Evolutionary conservation across 1,140 invertebrate species (phyloP), one percentile per base, ranked within the genome.

Genomic region (Pogonomyrmex barbatus): DNA sequence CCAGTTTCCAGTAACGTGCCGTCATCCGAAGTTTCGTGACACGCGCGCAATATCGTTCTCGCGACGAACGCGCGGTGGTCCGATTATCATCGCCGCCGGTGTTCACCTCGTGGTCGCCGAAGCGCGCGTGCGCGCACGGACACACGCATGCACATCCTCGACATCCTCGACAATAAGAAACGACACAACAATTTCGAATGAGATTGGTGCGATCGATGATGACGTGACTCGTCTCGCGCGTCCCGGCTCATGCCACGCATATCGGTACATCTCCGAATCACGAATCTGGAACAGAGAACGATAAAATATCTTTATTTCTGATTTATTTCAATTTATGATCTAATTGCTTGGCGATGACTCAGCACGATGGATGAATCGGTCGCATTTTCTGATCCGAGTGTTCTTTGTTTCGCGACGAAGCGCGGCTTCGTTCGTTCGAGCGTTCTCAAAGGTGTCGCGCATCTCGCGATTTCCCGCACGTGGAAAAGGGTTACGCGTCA

Each of bases 1-100:
- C 58, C 86, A 76, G 81, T 85, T 87, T 78, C 67, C 77, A 87
- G 45, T 84, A 88, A 85, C 87, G 67, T 60, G 50, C 65, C 36
- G 62, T 78, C 60, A 36, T 42, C 42, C 8, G 33, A 76, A 84
- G 62, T 75, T 82, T 82, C 86, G 42, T 50, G 77, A 87, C 67
- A 47, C 62, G 47, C 60, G 54, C 52, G 39, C 36, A 33, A 10
- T 33, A 2, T 50, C 33, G 33, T 10, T 17, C 17, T 52, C 47
- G 9, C 50, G 12, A 39, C 24, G 24, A 24, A 24, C 24, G 47
- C 68, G n/a, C 24, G 24, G 1, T 58, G 52, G 24, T 14, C 17
- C 50, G 24, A 47, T 84, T 67, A 5, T 63, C 30, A 4, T 24
- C 33, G 39, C 9, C 52, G 10, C 36, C 45, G 2, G 50, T 60